Conservation (phyloP, 2,797 vertebrate species). For the Sebastes cheni region DNA sequence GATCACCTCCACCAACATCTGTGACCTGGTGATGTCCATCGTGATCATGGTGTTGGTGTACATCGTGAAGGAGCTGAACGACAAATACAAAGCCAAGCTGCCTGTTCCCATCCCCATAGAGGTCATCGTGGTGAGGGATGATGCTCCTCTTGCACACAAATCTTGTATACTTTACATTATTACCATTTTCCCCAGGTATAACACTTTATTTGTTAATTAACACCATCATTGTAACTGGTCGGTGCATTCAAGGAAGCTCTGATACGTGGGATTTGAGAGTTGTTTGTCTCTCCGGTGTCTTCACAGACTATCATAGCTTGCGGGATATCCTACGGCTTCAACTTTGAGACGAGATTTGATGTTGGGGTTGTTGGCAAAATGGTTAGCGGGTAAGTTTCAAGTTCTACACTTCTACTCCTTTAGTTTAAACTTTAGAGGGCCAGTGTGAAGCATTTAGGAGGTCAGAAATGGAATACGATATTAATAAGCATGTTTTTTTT, state of each 20-base stretch:
- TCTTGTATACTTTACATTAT: background rate
- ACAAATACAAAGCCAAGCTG: constrained; percentile 88
- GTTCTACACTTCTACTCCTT: no score
- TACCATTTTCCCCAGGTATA: background rate
- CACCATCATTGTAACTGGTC: background rate
- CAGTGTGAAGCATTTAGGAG: no score
- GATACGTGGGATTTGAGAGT: background rate
- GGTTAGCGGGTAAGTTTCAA: constrained; percentile 83
- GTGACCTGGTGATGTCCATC: constrained; percentile 90
- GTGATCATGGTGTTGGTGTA: constrained; percentile 87
- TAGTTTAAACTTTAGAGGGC: no score
- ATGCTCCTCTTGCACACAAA: background rate
- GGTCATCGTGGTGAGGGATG: constrained; percentile 86
- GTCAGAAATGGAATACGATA: no score
- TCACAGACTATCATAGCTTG: constrained; percentile 89
- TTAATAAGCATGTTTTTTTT: no score
- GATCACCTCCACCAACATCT: constrained; percentile 87
- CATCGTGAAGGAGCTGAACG: constrained; percentile 89
- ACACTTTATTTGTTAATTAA: background rate
- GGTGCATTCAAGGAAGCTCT: background rate
- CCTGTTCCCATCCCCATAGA: constrained; percentile 93
- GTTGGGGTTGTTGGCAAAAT: constrained; percentile 87
- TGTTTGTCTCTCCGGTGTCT: background rate
- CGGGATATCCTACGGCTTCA: constrained; percentile 84
- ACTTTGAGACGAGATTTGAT: constrained; percentile 80